Evolutionary conservation across 2,888 invertebrate genomes (phyloP).

Genomic region (Hylaea fasciaria): DNA sequence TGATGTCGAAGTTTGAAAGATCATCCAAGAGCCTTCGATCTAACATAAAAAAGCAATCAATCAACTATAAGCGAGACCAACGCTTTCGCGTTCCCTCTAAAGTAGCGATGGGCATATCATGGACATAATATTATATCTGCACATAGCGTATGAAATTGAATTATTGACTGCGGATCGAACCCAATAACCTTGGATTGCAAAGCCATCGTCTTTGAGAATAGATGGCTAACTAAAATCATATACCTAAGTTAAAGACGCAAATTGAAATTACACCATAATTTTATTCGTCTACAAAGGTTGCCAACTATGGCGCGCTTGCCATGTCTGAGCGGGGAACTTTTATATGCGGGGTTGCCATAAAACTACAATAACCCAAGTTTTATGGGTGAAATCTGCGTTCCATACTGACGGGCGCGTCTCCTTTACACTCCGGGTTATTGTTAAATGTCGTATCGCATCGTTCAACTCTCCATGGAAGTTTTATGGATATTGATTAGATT

Average conservation of each 20-base stretch:
- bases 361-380: conserved; percentile 58
- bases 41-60: no score
- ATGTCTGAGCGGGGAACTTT: conserved; percentile 47
- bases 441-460: not conserved
- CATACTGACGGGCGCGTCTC: conserved; percentile 41
- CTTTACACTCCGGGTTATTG: conserved; percentile 12
- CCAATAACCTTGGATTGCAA: no score
- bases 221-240: no score
- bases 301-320: conserved; percentile 28
- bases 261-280: conserved; percentile 24
- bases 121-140: no score
- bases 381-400: conserved; percentile 53
- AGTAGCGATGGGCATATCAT: no score
- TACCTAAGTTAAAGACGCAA: not conserved
- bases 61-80: no score
- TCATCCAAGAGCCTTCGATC: no score
- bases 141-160: no score
- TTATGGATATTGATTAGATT: not conserved
- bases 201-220: no score
- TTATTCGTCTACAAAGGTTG: conserved; percentile 21
- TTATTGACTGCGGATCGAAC: no score
- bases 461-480: not conserved
- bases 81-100: no score
- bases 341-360: conserved; percentile 53
- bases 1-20: no score